Base-by-base conservation (phyloP, 64 coral and sea anemone genomes). In the Pachyseris speciosa region DNA sequence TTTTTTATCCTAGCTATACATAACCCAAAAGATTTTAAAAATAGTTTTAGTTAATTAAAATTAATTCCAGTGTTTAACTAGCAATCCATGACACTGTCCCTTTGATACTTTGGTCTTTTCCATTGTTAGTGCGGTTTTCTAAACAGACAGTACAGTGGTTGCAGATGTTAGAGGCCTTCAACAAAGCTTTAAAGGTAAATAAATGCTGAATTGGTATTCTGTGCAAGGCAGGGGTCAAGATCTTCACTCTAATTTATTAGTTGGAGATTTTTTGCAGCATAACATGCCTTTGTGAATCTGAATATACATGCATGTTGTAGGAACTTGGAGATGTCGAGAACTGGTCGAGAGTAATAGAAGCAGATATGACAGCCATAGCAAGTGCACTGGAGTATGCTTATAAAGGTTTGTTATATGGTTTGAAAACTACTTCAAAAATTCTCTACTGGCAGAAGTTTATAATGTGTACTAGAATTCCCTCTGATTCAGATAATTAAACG, bases 311-410 rank as follows among this genome's bases (percentile, higher is more conserved):
- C 9, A 16, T n/a, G 1, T 78, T 66, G 2, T 91, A 99, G 97
- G 97, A 99, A 95, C 94, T 99, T 28, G 97, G 97, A 44, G 97
- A 99, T 93, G 97, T 99, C 74, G 97, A 99, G 72, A 99, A 99
- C 30, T 99, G 97, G 97, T 99, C 97, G 66, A 92, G 94, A 87
- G 97, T 99, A 29, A 99, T 99, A 86, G 97, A 99, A 60, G 94
- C 93, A 30, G 97, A 99, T 60, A 99, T 99, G 97, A 99, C 94
- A 51, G 91, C 97, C 3, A 99, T 99, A 85, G 97, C 97, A 41
- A 92, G 97, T 90, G 97, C 97, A 2, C 71, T 99, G 63, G 97
- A 99, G 67, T 99, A 99, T 90, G 97, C 97, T 69, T 99, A 99
- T 37, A 99, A 99, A 93, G 97, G 97, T 95, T 34, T 30, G 48